Evolutionary conservation across 1,140 invertebrate species (phyloP), one percentile per base, ranked within the genome.

Genomic region (Heliconius nattereri): DNA sequence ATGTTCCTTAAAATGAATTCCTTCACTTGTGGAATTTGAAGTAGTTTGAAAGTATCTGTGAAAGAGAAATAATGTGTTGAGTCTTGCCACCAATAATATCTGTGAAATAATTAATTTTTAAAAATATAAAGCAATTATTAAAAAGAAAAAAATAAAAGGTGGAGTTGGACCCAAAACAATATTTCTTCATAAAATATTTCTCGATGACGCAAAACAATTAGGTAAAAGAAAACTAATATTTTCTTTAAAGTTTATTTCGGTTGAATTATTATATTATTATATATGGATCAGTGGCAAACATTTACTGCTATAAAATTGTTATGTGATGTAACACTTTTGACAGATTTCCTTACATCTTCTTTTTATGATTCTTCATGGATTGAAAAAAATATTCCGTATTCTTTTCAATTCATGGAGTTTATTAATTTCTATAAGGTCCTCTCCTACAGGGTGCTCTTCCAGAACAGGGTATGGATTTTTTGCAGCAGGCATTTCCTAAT

Each of bases 121-220:
- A 40, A 78, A 83, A 52, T 37, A 78, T 76, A 74, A 32, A 52
- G 78, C 60, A 80, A 85, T 79, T 66, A 40, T 79, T 23, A 35
- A 81, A 11, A 57, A 13, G 11, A 60, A 66, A 66, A 3, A 13
- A 72, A 26, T 37, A 11, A 80, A 76, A 78, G 85, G 88, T 92
- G 90, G 90, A 92, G 88, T 85, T 89, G 86, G 90, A 92, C 89
- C 89, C 91, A 90, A 90, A 89, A 84, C 87, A 90, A 90, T 86
- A 85, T 80, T 35, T 35, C 32, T 35, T 35, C 32, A 35, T 35
- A 35, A 35, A 35, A 35, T 35, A 35, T 35, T 85, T 88, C 86
- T 86, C 85, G 82, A 81, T 85, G 74, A 66, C 71, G 83, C 26
- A 72, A 73, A 76, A 20, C 57, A 78, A 70, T 26, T 57, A 37